Conservation (phyloP, 35 echinoderm and acorn worm genomes). For the Lytechinus pictus region DNA sequence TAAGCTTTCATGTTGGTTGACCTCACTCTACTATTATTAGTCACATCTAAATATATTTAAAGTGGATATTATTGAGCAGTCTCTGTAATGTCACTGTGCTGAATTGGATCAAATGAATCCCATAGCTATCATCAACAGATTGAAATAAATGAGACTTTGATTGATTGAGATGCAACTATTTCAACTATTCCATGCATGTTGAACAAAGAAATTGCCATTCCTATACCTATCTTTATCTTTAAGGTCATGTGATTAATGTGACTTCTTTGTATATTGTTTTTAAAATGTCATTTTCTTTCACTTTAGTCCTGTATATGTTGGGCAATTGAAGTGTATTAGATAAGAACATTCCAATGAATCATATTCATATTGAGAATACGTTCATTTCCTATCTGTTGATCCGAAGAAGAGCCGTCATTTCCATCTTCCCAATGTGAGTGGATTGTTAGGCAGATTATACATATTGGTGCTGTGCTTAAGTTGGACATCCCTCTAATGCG, state of each 20-base stretch:
- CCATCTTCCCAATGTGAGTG: not conserved
- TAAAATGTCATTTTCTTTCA: not conserved
- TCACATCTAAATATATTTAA: not conserved
- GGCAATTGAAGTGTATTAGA: not conserved
- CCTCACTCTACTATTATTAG: not conserved
- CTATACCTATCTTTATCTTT: not conserved
- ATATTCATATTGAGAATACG: not conserved
- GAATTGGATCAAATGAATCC: not conserved
- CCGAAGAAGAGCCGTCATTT: not conserved
- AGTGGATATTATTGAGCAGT: not conserved
- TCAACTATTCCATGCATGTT: not conserved
- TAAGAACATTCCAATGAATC: not conserved
- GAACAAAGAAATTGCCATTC: not conserved
- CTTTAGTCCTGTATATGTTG: not conserved
- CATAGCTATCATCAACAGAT: no score
- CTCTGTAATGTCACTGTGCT: not conserved
- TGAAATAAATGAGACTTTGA: no score
- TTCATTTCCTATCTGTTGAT: not conserved
- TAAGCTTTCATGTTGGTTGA: not conserved
- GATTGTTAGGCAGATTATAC: conserved; percentile 1
- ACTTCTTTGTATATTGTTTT: not conserved
- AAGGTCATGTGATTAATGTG: not conserved
- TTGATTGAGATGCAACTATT: not conserved
- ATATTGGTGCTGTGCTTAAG: not conserved
- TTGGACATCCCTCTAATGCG: not conserved